Base-by-base conservation (phyloP, 2,797 vertebrate species). In the Gadopsis bispinosus region DNA sequence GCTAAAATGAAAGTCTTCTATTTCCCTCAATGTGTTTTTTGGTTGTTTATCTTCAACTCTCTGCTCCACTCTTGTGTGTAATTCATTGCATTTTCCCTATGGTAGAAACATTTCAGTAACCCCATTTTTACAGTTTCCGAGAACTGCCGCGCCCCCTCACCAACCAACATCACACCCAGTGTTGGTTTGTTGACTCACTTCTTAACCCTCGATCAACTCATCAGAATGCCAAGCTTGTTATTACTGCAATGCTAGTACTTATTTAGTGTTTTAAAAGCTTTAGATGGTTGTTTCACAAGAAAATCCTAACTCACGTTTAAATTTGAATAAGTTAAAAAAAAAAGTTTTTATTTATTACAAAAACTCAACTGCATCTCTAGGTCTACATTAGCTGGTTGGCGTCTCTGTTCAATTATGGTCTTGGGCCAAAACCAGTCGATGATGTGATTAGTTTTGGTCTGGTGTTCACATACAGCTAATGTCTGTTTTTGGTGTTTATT, bases 171-270 rank as follows among this genome's bases (percentile, higher is more conserved):
- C 41, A 70, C 47, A 48, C 26, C 37, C 29, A 65, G 47, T 41
- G 56, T 75, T 81, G 71, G 59, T 79, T 73, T 73, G 14, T 62
- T 86, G 84, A 90, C 47, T 85, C 76, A 78, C 37, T 69, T 79
- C 33, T 62, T 22, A 37, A 60, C 26, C 2, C 16, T 20, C 29
- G 33, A 69, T 16, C 35, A 50, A n/a, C 33, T 20, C 51, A 48
- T 3, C 37, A 63, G 3, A 65, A 54, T 41, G 13, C 29, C 7
- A 39, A 22, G 8, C 14, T 9, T 17, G 45, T 41, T 55, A 7
- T 5, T 5, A n/a, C 55, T 61, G 37, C 37, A 65, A 17, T 31
- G 29, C 14, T 2, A 33, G 1, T 6, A 33, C 26, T 26, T 26
- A 26, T 26, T 26, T 26, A n/a, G 37, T 31, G 1, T 50, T 31